Evolutionary conservation across 2,888 invertebrate genomes (phyloP).

Genomic region (Chrysolina oricalcia): DNA sequence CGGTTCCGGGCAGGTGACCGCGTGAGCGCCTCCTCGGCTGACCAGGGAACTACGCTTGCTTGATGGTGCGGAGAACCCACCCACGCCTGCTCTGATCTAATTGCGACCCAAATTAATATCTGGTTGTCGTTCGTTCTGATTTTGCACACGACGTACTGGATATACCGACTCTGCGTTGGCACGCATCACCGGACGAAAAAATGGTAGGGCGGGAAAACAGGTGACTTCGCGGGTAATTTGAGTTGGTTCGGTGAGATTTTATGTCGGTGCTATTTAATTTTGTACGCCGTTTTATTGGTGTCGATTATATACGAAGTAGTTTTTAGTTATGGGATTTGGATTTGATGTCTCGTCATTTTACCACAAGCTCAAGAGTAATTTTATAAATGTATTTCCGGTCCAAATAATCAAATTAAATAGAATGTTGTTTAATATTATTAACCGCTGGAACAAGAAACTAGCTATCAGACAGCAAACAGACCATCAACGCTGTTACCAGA

Average conservation of each 20-base stretch:
- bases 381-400: too few species aligned
- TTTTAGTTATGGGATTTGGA: too few species aligned
- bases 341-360: too few species aligned
- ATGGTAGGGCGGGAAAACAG: conserved; percentile 10
- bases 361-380: too few species aligned
- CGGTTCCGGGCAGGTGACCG: conserved; percentile 72
- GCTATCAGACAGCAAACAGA: too few species aligned
- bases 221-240: conserved; percentile 15
- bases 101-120: conserved; percentile 37
- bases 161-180: neutral
- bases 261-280: neutral
- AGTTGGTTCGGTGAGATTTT: conserved; percentile 15
- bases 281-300: neutral
- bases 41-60: conserved; percentile 70
- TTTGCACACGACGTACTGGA: conserved; percentile 33
- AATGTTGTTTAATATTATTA: too few species aligned
- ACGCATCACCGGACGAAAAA: conserved; percentile 13
- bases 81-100: conserved; percentile 61
- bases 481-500: too few species aligned
- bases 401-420: too few species aligned
- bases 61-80: conserved; percentile 70
- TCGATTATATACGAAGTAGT: neutral
- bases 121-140: conserved; percentile 40
- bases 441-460: too few species aligned
- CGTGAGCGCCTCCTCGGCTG: conserved; percentile 63